These are phyloP conservation scores for Danaus chrysippus DNA, from an alignment of 2,888 invertebrate genomes.

Conservation along the genomic window DNA sequence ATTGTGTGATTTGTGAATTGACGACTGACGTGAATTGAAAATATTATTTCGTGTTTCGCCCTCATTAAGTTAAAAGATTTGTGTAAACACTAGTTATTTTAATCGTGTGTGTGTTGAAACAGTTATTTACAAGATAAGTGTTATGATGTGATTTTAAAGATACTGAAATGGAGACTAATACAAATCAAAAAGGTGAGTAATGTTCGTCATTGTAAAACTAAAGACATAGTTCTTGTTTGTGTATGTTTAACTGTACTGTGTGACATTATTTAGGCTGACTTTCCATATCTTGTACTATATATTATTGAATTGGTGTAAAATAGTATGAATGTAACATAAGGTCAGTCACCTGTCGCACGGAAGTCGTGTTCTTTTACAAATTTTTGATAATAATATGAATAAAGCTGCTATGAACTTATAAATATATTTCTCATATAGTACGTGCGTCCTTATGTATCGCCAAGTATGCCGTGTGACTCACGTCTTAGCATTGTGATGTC, in stretches of 20 bases:
- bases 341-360: conserved; percentile 22
- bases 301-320: conserved; percentile 28
- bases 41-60: conserved; percentile 46
- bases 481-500: conserved; percentile 65
- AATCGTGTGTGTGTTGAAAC: conserved; percentile 23
- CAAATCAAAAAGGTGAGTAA: conserved; percentile 71
- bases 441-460: conserved; percentile 35
- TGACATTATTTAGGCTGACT: conserved; percentile 58
- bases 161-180: conserved; percentile 69
- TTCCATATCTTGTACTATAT: conserved; percentile 42
- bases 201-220: conserved; percentile 39
- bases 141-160: conserved; percentile 67
- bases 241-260: conserved; percentile 70
- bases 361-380: conserved; percentile 13
- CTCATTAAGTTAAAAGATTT: conserved; percentile 41
- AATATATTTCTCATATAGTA: conserved; percentile 28
- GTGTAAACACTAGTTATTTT: conserved; percentile 11
- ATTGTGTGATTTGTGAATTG: conserved; percentile 22
- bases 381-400: neutral
- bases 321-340: conserved; percentile 15
- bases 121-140: conserved; percentile 31
- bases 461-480: conserved; percentile 56
- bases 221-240: conserved; percentile 59
- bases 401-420: conserved; percentile 5
- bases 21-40: conserved; percentile 30